Conservation (phyloP, 2,797 vertebrate species). For the Jordanella pulchra region DNA sequence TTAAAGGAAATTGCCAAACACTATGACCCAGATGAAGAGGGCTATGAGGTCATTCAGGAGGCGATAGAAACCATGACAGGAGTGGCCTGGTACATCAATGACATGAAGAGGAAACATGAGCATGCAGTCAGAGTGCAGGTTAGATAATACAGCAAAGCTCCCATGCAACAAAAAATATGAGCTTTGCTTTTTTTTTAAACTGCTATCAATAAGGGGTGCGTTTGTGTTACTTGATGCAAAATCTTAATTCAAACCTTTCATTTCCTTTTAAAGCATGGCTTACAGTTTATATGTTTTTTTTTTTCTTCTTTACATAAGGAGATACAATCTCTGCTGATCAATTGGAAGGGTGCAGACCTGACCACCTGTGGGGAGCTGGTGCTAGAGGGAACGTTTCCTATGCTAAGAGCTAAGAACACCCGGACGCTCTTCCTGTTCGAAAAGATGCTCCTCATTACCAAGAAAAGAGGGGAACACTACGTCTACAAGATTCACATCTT, state of each 20-base stretch:
- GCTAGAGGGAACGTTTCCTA: constrained; percentile 92
- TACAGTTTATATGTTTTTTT: constrained; percentile 9
- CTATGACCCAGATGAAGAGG: constrained; percentile 86
- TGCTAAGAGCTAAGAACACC: constrained; percentile 90
- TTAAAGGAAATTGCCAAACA: constrained; percentile 93
- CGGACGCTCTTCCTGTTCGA: constrained; percentile 95
- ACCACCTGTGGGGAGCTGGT: constrained; percentile 93
- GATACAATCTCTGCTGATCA: constrained; percentile 94
- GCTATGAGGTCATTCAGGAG: constrained; percentile 91
- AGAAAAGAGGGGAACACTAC: constrained; percentile 92
- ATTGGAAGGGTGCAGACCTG: constrained; percentile 95
- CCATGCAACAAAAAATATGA: not conserved
- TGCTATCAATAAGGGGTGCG: constrained; percentile 3
- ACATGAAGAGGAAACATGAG: constrained; percentile 98
- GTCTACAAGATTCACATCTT: constrained; percentile 93
- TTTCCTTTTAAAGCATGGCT: constrained; percentile 13
- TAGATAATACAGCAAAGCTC: constrained; percentile 13
- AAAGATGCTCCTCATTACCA: constrained; percentile 92
- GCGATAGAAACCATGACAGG: constrained; percentile 98
- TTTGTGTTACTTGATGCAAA: constrained; percentile 7
- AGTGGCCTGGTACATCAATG: constrained; percentile 98
- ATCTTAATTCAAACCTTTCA: constrained; percentile 17
- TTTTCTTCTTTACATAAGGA: constrained; percentile 79
- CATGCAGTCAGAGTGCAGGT: constrained; percentile 96
- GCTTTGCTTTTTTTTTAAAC: not conserved